A percentile compares a stretch with the other conserved stretches of the same genome.
Evolutionary conservation across 2,113 vertebrate species (phyloP).

Genomic region (Hiodon alosoides): DNA sequence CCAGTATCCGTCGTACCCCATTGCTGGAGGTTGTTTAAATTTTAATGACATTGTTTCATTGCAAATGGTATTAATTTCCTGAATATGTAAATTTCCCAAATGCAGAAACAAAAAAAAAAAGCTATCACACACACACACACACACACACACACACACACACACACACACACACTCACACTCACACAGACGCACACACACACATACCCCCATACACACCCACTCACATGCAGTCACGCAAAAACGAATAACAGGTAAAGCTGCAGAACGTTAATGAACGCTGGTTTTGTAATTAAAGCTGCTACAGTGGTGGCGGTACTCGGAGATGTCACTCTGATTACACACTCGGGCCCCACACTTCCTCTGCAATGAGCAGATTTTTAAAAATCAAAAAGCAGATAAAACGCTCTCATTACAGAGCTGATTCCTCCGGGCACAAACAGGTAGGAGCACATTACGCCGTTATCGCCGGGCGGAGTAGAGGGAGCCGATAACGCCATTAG

Average conservation of each 20-base stretch:
- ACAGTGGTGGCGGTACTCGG: conserved; percentile 72
- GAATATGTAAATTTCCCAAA: conserved; percentile 84
- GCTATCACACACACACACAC: too few species aligned
- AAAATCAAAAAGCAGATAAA: conserved; percentile 65
- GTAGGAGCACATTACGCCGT: conserved; percentile 70
- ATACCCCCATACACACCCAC: too few species aligned
- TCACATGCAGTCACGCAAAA: too few species aligned
- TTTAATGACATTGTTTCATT: conserved; percentile 73
- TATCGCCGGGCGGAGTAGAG: conserved; percentile 61
- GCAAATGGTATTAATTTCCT: conserved; percentile 78
- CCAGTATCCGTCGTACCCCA: conserved; percentile 32
- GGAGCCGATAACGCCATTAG: conserved; percentile 55
- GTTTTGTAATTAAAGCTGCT: conserved; percentile 84
- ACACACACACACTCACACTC: too few species aligned
- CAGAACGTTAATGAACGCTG: conserved; percentile 80
- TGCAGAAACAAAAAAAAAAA: conserved; percentile 50
- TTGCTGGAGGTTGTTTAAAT: conserved; percentile 63
- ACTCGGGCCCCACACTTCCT: conserved; percentile 63
- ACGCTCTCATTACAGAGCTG: conserved; percentile 73
- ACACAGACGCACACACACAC: too few species aligned
- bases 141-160: too few species aligned
- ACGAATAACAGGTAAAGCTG: conserved; percentile 74
- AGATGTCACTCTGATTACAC: conserved; percentile 74
- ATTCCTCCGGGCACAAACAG: conserved; percentile 70
- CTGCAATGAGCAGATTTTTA: conserved; percentile 58